Percentiles rank a stretch among this genome's conserved stretches.
Evolutionary conservation across 1,140 invertebrate species (phyloP).

Genomic region (Choristoneura fumiferana): DNA sequence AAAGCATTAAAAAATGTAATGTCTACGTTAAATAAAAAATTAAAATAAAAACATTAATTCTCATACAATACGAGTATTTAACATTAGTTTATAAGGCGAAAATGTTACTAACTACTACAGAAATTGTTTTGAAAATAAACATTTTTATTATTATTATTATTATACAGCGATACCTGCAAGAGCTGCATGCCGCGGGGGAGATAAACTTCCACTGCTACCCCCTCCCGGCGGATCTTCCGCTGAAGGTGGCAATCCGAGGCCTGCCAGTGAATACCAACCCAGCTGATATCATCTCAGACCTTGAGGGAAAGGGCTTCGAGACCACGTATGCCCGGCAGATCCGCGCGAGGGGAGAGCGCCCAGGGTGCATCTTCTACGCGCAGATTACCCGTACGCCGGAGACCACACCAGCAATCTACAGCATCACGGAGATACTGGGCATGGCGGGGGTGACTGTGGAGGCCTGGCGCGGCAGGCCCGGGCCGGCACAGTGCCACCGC

Average conservation of each 20-base stretch:
- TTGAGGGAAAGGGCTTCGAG: background rate
- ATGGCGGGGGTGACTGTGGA: conserved; percentile 8
- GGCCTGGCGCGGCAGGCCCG: background rate
- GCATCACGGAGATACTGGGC: background rate
- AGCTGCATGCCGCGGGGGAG: background rate
- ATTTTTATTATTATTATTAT: too few relatives aligned
- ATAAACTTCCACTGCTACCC: background rate
- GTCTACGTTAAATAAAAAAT: too few relatives aligned
- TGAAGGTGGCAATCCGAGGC: background rate
- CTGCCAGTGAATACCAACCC: background rate
- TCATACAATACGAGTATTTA: too few relatives aligned
- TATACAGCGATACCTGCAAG: background rate
- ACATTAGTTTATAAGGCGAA: too few relatives aligned
- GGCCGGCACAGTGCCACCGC: conserved; percentile 5
- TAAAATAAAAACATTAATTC: too few relatives aligned
- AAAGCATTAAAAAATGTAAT: too few relatives aligned
- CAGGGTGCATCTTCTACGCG: conserved; percentile 7
- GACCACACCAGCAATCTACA: background rate
- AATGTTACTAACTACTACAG: too few relatives aligned
- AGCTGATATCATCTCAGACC: background rate
- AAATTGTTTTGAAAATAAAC: too few relatives aligned
- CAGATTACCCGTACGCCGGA: background rate
- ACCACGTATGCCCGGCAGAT: background rate
- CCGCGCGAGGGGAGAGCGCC: background rate
- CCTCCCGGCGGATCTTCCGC: background rate